Base-by-base conservation (phyloP, 2,888 invertebrate species). In the Lasioglossum pauxillum region DNA sequence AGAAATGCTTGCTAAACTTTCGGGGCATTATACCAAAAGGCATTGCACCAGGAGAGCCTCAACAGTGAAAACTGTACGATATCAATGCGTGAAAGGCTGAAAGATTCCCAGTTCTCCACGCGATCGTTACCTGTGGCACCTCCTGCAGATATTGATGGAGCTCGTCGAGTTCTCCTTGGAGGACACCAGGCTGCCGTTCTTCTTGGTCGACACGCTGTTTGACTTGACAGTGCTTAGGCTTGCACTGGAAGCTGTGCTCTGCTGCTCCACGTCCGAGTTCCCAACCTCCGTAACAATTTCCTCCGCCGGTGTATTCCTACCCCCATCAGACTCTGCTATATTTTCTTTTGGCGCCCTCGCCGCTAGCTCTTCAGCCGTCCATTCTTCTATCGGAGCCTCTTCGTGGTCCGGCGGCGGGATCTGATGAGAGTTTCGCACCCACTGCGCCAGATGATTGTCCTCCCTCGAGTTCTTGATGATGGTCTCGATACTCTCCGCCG, bases 221-320 rank as follows among this genome's bases (percentile, higher is more conserved):
- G 95, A 95, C 81, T 94, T 95, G 8, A 95, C 95, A 0, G 95
- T 95, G 74, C 94, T 94, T 1, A 95, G 84, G 82, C 95, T 95
- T 5, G 95, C 95, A 82, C 95, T 95, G 8, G 95, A 95, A 5
- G 95, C 91, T 12, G 94, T 94, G 73, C 95, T 95, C 60, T 95
- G 95, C 72, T 94, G 95, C 75, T 95, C 95, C 27, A 88, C 90
- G 84, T 95, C 95, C 41, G 95, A 95, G 86, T 91, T 95, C 2
- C 87, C 89, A 2, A 83, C 27, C 44, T 87, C 87, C 8, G 93
- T 89, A 5, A 90, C 88, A 8, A 89, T 89, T 73, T 95, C 95
- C 78, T 95, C 95, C 44, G 86, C 87, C 1, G 75, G 81, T 14
- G 78, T 86, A n/a, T 90, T 92, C 35, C 87, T 80, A 10, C 82